Percentiles rank a stretch among this genome's conserved stretches.
These are phyloP conservation scores for Mugil cephalus DNA, from an alignment of 2,113 vertebrate genomes.

Conservation along the genomic window DNA sequence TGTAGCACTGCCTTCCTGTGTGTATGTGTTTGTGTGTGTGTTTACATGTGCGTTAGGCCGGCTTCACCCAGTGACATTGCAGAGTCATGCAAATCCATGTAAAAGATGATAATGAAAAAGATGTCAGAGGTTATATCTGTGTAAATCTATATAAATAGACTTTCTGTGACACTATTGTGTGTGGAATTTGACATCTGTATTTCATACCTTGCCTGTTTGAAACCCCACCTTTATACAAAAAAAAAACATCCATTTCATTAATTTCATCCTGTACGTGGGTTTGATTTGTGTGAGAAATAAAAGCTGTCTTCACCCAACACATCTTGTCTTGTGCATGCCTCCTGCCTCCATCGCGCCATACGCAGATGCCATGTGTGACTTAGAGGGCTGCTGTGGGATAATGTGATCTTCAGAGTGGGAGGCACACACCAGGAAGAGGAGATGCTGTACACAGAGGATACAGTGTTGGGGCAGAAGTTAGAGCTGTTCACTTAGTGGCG, in stretches of 20 bases:
- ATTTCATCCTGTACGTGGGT: conserved; percentile 34
- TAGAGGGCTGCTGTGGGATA: background rate
- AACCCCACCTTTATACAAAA: conserved; percentile 5
- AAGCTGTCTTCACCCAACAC: conserved; percentile 30
- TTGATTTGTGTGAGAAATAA: conserved; percentile 53
- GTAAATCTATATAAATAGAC: too few relatives aligned
- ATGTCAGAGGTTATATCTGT: too few relatives aligned
- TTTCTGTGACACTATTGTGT: conserved; percentile 6
- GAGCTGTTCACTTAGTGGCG: background rate
- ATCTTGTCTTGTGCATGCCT: conserved; percentile 47
- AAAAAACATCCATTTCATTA: conserved; percentile 20
- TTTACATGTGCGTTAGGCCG: conserved; percentile 41
- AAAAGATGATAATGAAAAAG: too few relatives aligned
- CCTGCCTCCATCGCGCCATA: conserved; percentile 2
- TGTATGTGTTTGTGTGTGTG: conserved; percentile 36
- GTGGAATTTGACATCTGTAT: conserved; percentile 22
- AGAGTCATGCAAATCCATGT: conserved; percentile 35
- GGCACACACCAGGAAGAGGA: background rate
- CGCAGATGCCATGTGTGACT: conserved; percentile 11
- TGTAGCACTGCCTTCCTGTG: conserved; percentile 53
- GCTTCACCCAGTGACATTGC: conserved; percentile 38
- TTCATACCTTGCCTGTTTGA: background rate
- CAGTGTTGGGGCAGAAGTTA: too few relatives aligned
- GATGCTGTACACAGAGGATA: too few relatives aligned
- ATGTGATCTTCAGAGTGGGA: too few relatives aligned